Evolutionary conservation across 2,113 vertebrate species (phyloP).

Genomic region (Atlantisia rogersi): DNA sequence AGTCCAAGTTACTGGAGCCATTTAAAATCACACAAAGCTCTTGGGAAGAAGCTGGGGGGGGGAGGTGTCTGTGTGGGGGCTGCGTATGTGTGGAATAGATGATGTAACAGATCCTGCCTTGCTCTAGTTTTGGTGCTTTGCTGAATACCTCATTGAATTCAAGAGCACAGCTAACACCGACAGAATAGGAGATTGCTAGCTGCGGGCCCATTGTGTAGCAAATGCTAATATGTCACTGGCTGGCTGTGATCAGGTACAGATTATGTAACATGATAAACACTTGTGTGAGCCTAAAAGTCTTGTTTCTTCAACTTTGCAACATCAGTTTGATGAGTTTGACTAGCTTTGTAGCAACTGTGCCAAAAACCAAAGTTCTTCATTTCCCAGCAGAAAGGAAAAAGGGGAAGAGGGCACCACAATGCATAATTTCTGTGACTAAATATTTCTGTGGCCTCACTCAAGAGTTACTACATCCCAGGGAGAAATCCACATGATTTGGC

Average conservation of each 20-base stretch:
- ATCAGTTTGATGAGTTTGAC: not conserved
- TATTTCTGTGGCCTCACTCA: not conserved
- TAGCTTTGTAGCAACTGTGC: not conserved
- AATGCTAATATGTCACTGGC: slow-evolving; percentile 12
- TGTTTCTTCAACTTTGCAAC: not conserved
- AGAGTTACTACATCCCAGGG: not conserved
- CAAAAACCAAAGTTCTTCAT: not conserved
- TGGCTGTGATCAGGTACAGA: slow-evolving; percentile 2
- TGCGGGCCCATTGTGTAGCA: not conserved
- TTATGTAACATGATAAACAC: not conserved
- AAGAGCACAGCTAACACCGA: not conserved
- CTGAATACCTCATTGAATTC: slow-evolving; percentile 23
- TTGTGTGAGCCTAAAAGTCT: not conserved
- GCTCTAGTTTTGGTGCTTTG: slow-evolving; percentile 10
- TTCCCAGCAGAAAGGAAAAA: not conserved
- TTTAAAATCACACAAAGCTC: slow-evolving; percentile 36
- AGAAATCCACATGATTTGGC: not conserved
- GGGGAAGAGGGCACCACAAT: not conserved
- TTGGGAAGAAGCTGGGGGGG: not conserved
- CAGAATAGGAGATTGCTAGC: not conserved
- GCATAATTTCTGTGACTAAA: not conserved
- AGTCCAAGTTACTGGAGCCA: slow-evolving; percentile 26
- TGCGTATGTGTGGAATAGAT: not conserved
- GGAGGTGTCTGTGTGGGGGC: not conserved
- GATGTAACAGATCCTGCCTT: slow-evolving; percentile 1